phyloP scores from a whole-genome alignment of 2,888 invertebrate species.

The Gnatocerus cornutus region DNA sequence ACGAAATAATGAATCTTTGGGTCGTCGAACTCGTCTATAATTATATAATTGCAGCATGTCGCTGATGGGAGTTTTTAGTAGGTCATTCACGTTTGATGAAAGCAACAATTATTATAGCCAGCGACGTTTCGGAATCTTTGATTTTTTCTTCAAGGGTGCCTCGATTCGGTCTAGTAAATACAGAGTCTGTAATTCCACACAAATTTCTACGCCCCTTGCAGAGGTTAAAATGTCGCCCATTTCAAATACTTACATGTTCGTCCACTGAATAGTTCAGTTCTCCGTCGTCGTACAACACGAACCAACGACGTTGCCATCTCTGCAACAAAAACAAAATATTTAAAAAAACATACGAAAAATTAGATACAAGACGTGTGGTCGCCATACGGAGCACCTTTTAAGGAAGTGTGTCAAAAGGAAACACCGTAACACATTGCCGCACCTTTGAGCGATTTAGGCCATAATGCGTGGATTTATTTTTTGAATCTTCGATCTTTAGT shows the following conservation, averaged over 20 bases:
- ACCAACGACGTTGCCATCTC: slow-evolving; percentile 99
- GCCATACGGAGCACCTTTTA: slow-evolving; percentile 54
- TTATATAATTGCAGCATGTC: slow-evolving; percentile 47
- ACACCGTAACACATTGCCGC: slow-evolving; percentile 58
- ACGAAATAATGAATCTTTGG: slow-evolving; percentile 31
- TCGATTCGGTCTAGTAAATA: slow-evolving; percentile 21
- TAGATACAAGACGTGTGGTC: neutral
- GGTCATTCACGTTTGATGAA: slow-evolving; percentile 49
- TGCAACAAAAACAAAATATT: slow-evolving; percentile 74
- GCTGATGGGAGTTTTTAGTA: slow-evolving; percentile 40
- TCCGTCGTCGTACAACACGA: slow-evolving; percentile 97
- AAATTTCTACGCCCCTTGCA: no score
- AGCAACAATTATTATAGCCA: slow-evolving; percentile 37
- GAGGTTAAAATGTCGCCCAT: neutral
- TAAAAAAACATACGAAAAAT: neutral
- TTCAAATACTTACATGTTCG: slow-evolving; percentile 89
- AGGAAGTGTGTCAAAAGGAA: slow-evolving; percentile 61
- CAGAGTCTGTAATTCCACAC: slow-evolving; percentile 18
- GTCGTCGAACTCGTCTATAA: slow-evolving; percentile 47
- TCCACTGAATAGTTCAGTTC: slow-evolving; percentile 98
- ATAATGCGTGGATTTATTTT: slow-evolving; percentile 6
- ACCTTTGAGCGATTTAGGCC: slow-evolving; percentile 10
- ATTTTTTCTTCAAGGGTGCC: slow-evolving; percentile 7
- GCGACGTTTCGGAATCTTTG: slow-evolving; percentile 24
- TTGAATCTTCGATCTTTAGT: slow-evolving; percentile 22